Evolutionary conservation across 2,888 invertebrate species (phyloP), one percentile per base, ranked within the genome.

Genomic region (Lamellibrachia satsuma): DNA sequence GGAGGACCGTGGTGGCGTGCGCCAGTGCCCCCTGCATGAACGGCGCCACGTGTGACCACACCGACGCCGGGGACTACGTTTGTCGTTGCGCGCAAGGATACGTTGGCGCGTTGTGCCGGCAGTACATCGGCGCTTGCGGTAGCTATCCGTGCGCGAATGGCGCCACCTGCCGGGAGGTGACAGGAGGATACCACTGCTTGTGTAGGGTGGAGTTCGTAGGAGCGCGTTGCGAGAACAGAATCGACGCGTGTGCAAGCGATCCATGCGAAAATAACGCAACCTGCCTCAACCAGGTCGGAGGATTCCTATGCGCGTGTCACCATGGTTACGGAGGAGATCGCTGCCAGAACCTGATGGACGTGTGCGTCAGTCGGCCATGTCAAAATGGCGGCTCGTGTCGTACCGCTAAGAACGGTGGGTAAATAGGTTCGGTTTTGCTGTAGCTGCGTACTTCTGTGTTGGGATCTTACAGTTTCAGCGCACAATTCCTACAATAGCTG

Each of bases 351-450:
- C 15, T 75, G 15, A 22, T 15, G 75, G 22, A 75, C 75, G 22
- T 75, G 75, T 75, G 75, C 75, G 75, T 75, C 75, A 75, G 75
- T 75, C 11, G 75, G 75, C 75, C 75, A 15, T 75, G 75, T 75
- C 75, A 22, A 11, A 75, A 75, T 22, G 75, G 15, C 22, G 75
- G 75, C 15, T 22, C 75, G 75, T 75, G 75, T 15, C 75, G 75
- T 75, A 4, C 15, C 6, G 75, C 22, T 22, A 75, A 6, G 15
- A 75, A 75, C 75, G 75, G 75, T 75, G 2, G 75, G 75, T 75
- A 15, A 75, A 0, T 22, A 3, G 11, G 6, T 11, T 11, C n/a
- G 6, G 3, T 75, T 75, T 75, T 22, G 3, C 15, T 6, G 15
- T 15, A 6, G n/a, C 75, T 4, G 15, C 75, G 2, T 75, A 22